phyloP scores from a whole-genome alignment of 2,797 vertebrate species.

The Champsocephalus esox region DNA sequence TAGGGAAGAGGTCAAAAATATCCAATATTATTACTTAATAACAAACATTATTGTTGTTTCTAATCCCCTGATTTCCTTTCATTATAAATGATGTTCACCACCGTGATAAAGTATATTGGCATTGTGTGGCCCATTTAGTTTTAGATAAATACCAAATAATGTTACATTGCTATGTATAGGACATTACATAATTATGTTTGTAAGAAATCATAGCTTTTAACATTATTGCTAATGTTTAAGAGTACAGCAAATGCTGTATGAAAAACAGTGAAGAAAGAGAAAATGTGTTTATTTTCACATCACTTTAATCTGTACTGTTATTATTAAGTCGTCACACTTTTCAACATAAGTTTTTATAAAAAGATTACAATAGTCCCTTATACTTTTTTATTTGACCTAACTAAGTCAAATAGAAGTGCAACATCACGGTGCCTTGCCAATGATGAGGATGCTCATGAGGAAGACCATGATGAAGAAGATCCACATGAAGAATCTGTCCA shows the following conservation, averaged over 20 bases:
- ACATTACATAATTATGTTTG: not conserved
- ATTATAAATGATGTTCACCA: not conserved
- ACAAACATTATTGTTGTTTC: not conserved
- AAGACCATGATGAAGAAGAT: constrained; percentile 98
- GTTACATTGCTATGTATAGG: not conserved
- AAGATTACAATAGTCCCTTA: constrained; percentile 4
- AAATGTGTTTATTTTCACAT: constrained; percentile 15
- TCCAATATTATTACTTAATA: not conserved
- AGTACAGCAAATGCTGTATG: not conserved
- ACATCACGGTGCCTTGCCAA: constrained; percentile 87
- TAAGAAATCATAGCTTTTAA: not conserved
- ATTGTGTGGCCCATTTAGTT: not conserved
- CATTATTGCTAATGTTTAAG: not conserved
- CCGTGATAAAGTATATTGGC: not conserved
- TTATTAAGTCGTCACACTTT: constrained; percentile 1
- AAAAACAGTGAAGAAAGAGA: constrained; percentile 17
- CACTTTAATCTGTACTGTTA: not conserved
- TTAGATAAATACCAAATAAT: not conserved
- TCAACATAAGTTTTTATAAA: constrained; percentile 22
- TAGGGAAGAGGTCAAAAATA: constrained; percentile 1
- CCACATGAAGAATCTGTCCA: constrained; percentile 99
- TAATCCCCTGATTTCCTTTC: too few relatives aligned
- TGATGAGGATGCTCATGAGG: constrained; percentile 95
- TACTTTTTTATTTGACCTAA: constrained; percentile 20
- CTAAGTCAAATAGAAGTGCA: not conserved